Percentiles rank a stretch among this genome's conserved stretches.
phyloP scores from a whole-genome alignment of 2,888 invertebrate species.

The Holacanthella duospinosa region DNA sequence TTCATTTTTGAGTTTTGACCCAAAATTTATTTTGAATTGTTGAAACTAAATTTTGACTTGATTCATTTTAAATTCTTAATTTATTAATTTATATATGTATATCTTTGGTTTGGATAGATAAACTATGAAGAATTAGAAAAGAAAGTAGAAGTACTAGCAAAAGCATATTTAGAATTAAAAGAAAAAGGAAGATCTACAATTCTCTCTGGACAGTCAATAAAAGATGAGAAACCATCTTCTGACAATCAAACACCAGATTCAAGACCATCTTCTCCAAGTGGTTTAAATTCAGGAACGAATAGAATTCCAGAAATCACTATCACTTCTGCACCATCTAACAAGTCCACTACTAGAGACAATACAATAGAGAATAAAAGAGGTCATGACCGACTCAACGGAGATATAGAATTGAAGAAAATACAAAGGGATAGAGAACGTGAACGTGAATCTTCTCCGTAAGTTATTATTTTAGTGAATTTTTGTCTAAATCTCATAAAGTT shows the following conservation, averaged over 20 bases:
- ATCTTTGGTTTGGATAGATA: slow-evolving; percentile 46
- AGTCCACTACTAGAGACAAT: background rate
- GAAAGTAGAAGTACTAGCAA: slow-evolving; percentile 60
- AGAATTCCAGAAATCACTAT: slow-evolving; percentile 1
- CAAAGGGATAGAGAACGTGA: slow-evolving; percentile 4
- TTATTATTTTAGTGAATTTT: too few relatives aligned
- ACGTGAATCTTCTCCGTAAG: slow-evolving; percentile 31
- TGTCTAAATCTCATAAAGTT: too few relatives aligned
- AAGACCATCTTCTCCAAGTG: slow-evolving; percentile 19
- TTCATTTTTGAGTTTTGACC: slow-evolving; percentile 1
- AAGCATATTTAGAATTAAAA: slow-evolving; percentile 58
- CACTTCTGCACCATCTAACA: background rate
- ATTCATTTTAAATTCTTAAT: too few relatives aligned
- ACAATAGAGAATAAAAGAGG: background rate
- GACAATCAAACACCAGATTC: slow-evolving; percentile 12
- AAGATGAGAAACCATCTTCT: background rate
- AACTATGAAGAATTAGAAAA: slow-evolving; percentile 62
- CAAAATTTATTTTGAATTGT: background rate
- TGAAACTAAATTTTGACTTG: too few relatives aligned
- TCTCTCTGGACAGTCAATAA: background rate
- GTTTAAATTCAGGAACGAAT: too few relatives aligned
- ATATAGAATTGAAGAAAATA: background rate
- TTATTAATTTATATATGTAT: slow-evolving; percentile 18
- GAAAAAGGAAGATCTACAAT: slow-evolving; percentile 40
- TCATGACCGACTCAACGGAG: background rate